These are phyloP conservation scores for Petrocephalus zakoni DNA, from an alignment of 2,113 vertebrate genomes.

Conservation along the genomic window DNA sequence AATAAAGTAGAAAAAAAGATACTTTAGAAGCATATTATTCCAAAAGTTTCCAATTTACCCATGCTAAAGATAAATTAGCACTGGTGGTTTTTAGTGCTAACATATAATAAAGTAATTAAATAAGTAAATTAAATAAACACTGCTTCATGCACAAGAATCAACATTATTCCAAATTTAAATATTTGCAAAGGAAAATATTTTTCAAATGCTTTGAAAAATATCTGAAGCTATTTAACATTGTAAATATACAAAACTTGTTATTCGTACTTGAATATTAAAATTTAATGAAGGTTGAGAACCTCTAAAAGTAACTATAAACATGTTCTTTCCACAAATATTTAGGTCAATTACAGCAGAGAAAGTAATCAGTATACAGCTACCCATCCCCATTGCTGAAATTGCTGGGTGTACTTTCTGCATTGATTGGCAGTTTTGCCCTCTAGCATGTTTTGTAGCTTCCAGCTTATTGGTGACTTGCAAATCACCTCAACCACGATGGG, in stretches of 20 bases:
- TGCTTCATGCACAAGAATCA: background rate
- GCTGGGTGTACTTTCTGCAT: background rate
- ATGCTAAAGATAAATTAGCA: background rate
- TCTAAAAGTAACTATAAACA: background rate
- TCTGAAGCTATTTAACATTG: background rate
- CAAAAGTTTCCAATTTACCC: background rate
- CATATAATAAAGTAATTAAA: background rate
- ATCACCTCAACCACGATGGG: background rate
- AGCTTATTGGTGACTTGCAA: background rate
- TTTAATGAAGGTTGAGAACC: background rate
- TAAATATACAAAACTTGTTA: background rate
- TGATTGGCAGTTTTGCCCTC: slow-evolving; percentile 10
- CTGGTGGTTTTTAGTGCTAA: background rate
- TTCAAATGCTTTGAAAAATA: background rate
- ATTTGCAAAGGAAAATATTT: background rate
- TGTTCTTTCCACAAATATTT: background rate
- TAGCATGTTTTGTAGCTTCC: background rate
- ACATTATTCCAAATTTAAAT: background rate
- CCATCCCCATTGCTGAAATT: background rate
- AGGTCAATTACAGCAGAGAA: background rate
- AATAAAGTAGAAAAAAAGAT: background rate
- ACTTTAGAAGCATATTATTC: background rate
- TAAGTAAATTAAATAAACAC: background rate
- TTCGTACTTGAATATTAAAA: background rate
- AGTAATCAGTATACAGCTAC: background rate